These are phyloP conservation scores for Grus americana DNA, from an alignment of 2,113 vertebrate species.

Conservation along the genomic window DNA sequence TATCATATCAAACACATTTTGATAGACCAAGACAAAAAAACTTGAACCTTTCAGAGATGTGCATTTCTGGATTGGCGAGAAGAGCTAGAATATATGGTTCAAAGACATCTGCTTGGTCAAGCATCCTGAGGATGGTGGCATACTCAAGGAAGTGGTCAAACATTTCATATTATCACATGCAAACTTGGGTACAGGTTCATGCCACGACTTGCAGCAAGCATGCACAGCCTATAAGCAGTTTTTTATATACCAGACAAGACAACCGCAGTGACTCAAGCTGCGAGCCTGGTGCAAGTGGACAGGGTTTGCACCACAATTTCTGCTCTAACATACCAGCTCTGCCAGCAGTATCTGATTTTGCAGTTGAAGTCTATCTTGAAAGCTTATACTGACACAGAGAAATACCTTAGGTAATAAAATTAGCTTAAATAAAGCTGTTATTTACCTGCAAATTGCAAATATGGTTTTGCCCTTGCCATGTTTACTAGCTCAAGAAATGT, in stretches of 20 bases:
- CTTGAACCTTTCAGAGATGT: not conserved
- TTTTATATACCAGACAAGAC: not conserved
- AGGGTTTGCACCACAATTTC: not conserved
- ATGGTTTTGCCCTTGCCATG: not conserved
- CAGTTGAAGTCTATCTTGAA: not conserved
- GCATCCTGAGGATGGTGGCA: not conserved
- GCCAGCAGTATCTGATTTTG: not conserved
- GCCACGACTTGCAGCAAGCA: not conserved
- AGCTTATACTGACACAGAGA: not conserved
- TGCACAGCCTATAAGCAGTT: not conserved
- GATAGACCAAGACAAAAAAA: not conserved
- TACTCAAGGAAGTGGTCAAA: not conserved
- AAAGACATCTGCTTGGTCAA: not conserved
- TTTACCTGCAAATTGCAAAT: constrained; percentile 7
- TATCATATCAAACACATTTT: not conserved
- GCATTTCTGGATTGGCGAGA: not conserved
- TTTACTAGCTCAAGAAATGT: constrained; percentile 12
- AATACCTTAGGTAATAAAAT: not conserved
- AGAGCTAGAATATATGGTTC: not conserved
- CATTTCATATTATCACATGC: not conserved
- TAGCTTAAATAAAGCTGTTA: not conserved
- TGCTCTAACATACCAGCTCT: not conserved
- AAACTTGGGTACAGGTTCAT: not conserved
- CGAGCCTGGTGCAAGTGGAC: not conserved
- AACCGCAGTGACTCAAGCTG: not conserved